Evolutionary conservation across 1,140 invertebrate genomes (phyloP).

Genomic region (Bursaphelenchus mucronatus): DNA sequence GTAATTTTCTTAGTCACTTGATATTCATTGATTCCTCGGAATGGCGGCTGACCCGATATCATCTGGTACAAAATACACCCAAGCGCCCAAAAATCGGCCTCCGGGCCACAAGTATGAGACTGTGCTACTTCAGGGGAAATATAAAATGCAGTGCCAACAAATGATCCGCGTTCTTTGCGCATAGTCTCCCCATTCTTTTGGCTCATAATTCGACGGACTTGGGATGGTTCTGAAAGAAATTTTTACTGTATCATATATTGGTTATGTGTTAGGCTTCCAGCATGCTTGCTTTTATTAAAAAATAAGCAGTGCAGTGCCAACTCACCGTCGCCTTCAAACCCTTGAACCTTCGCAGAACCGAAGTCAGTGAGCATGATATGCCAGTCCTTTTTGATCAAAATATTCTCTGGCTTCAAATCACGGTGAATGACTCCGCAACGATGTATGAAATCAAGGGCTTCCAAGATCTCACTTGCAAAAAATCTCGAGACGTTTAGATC

Average conservation of each 20-base stretch:
- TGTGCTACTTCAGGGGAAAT: conserved; percentile 70
- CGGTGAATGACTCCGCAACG: conserved; percentile 88
- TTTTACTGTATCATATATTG: neutral
- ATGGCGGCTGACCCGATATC: conserved; percentile 84
- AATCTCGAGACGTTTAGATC: conserved; percentile 81
- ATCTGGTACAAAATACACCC: conserved; percentile 97
- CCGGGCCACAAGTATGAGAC: conserved; percentile 45
- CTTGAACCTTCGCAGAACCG: conserved; percentile 73
- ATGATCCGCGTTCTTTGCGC: conserved; percentile 69
- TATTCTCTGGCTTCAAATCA: conserved; percentile 68
- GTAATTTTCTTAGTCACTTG: conserved; percentile 93
- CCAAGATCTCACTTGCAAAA: conserved; percentile 85
- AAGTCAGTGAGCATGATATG: conserved; percentile 95
- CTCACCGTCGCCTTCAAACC: conserved; percentile 22
- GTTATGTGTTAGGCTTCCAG: neutral
- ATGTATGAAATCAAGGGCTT: conserved; percentile 87
- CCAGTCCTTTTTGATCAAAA: conserved; percentile 80
- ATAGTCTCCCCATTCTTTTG: conserved; percentile 1
- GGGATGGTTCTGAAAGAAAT: neutral
- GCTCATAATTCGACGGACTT: neutral
- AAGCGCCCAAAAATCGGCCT: conserved; percentile 78
- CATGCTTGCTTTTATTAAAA: conserved; percentile 6
- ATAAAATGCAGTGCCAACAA: conserved; percentile 98
- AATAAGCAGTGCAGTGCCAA: conserved; percentile 4
- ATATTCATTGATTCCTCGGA: conserved; percentile 86